Conservation (phyloP, 2,888 invertebrate species). For the Chydorus sphaericus region DNA sequence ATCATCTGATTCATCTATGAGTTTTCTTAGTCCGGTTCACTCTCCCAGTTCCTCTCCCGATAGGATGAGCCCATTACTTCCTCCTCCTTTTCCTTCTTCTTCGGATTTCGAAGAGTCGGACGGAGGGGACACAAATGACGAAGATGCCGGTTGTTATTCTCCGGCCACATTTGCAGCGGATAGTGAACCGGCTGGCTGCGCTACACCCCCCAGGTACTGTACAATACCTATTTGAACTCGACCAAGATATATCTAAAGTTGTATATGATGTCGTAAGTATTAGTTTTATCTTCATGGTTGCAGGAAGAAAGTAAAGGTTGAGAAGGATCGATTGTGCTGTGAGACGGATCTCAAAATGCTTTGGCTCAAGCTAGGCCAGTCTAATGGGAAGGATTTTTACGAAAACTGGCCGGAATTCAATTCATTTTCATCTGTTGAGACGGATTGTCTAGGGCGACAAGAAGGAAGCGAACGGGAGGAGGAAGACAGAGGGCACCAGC, state of each 20-base stretch:
- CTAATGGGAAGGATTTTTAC: not conserved
- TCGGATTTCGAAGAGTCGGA: not conserved
- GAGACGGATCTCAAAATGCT: not conserved
- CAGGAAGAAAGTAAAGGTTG: too few species aligned
- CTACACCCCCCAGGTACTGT: too few species aligned
- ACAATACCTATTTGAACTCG: too few species aligned
- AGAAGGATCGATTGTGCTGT: not conserved
- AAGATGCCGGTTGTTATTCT: not conserved
- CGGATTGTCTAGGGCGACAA: too few species aligned
- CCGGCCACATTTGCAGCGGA: too few species aligned
- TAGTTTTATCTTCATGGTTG: too few species aligned
- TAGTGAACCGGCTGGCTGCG: too few species aligned
- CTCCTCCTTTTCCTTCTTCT: not conserved
- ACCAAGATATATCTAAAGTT: too few species aligned
- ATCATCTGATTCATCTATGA: not conserved
- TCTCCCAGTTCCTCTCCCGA: not conserved
- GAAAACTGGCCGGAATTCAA: constrained; percentile 4
- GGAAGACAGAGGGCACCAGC: not conserved
- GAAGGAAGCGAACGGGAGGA: too few species aligned
- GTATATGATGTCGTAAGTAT: too few species aligned
- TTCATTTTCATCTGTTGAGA: too few species aligned
- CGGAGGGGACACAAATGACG: not conserved
- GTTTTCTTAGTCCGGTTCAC: not conserved
- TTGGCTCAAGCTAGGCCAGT: not conserved
- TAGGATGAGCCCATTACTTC: not conserved